A percentile compares a stretch with the other conserved stretches of the same genome.
phyloP scores from a whole-genome alignment of 2,888 invertebrate genomes.

The Harmothoe impar region DNA sequence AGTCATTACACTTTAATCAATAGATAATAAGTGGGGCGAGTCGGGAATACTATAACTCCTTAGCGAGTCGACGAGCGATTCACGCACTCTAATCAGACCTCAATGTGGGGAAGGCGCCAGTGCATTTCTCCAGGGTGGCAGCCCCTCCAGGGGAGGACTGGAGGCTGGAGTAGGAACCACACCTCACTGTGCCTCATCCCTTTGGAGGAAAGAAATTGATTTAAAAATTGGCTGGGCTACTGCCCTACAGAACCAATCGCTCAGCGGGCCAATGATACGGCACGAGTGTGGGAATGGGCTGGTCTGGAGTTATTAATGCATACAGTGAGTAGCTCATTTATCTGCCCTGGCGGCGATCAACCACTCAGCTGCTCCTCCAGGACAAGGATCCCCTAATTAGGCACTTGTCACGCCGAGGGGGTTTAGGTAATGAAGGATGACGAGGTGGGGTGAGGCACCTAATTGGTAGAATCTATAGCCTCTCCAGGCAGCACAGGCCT shows the following conservation, averaged over 20 bases:
- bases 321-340: slow-evolving; percentile 18
- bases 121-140: too few relatives aligned
- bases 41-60: slow-evolving; percentile 1
- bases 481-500: background rate
- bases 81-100: background rate
- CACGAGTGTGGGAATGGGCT: background rate
- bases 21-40: background rate
- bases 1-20: slow-evolving; percentile 1
- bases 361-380: background rate
- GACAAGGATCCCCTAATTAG: background rate
- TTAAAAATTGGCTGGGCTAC: too few relatives aligned
- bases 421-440: background rate
- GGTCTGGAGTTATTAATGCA: background rate
- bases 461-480: slow-evolving; percentile 34
- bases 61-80: background rate
- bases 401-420: background rate
- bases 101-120: background rate
- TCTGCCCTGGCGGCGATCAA: background rate
- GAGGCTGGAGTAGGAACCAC: too few relatives aligned
- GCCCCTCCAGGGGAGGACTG: too few relatives aligned
- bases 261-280: too few relatives aligned
- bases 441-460: background rate
- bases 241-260: too few relatives aligned
- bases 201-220: too few relatives aligned
- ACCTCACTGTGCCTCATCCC: too few relatives aligned